These are phyloP conservation scores for Menura novaehollandiae DNA, from an alignment of 2,113 vertebrate species.

Conservation along the genomic window DNA sequence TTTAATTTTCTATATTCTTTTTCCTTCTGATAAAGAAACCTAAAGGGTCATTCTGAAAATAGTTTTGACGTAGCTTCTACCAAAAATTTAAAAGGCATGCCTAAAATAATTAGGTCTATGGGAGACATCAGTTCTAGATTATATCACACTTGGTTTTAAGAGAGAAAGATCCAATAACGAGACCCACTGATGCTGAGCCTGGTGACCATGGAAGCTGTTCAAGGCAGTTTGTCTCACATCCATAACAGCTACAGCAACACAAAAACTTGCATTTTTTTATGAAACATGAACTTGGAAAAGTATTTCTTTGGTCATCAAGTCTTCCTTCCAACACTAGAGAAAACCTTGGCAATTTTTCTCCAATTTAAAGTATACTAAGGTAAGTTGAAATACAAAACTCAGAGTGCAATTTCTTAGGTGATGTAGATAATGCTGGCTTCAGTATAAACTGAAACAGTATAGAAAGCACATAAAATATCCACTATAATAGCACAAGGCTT, in stretches of 20 bases:
- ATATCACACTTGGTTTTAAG: background rate
- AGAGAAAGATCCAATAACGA: background rate
- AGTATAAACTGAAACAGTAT: background rate
- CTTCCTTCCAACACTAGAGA: background rate
- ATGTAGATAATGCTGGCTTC: background rate
- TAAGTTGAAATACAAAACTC: background rate
- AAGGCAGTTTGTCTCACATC: background rate
- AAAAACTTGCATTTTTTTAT: background rate
- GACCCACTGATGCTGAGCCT: background rate
- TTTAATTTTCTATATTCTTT: background rate
- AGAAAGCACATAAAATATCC: background rate
- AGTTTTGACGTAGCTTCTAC: background rate
- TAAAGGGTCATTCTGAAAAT: background rate
- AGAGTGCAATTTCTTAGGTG: background rate
- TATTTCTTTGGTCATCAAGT: background rate
- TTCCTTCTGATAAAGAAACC: background rate
- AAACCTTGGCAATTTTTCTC: background rate
- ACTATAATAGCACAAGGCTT: background rate
- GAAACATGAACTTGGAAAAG: background rate
- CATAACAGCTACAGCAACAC: background rate
- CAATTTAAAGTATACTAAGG: background rate
- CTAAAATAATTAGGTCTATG: background rate
- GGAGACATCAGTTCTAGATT: background rate
- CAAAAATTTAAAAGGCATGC: background rate
- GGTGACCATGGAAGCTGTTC: background rate